Conservation (phyloP, 2,797 vertebrate genomes). For the Cetoscarus ocellatus region DNA sequence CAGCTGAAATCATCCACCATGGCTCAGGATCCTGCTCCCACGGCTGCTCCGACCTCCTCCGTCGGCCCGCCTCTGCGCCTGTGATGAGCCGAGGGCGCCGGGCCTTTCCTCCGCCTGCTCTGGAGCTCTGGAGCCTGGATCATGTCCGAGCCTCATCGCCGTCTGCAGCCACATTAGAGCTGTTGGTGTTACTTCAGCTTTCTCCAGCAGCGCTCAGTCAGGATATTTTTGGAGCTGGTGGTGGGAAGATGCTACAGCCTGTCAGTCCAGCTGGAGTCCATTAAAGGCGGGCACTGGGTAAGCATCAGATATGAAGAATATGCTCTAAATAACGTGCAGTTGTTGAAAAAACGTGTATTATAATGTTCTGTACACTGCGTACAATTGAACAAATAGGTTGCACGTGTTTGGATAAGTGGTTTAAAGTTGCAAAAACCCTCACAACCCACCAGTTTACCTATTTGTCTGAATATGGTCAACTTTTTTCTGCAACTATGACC, state of each 20-base stretch:
- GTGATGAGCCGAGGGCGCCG: constrained; percentile 42
- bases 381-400: no score
- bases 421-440: no score
- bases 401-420: no score
- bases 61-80: constrained; percentile 34
- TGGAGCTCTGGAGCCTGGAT: not conserved
- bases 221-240: constrained; percentile 1
- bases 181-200: not conserved
- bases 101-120: constrained; percentile 29
- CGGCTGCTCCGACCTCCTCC: constrained; percentile 43
- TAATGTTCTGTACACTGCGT: no score
- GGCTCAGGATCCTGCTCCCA: constrained; percentile 31
- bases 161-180: constrained; percentile 18
- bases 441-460: no score
- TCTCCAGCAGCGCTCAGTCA: not conserved
- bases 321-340: no score
- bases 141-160: not conserved
- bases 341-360: no score
- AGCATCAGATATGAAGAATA: no score
- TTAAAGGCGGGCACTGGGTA: no score
- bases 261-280: constrained; percentile 6
- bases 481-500: no score
- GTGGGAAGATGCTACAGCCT: constrained; percentile 26
- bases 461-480: no score
- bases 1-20: constrained; percentile 43